A percentile compares a stretch with the other conserved stretches of the same genome.
phyloP scores from a whole-genome alignment of 1,140 invertebrate species.

The Cydia pomonella region DNA sequence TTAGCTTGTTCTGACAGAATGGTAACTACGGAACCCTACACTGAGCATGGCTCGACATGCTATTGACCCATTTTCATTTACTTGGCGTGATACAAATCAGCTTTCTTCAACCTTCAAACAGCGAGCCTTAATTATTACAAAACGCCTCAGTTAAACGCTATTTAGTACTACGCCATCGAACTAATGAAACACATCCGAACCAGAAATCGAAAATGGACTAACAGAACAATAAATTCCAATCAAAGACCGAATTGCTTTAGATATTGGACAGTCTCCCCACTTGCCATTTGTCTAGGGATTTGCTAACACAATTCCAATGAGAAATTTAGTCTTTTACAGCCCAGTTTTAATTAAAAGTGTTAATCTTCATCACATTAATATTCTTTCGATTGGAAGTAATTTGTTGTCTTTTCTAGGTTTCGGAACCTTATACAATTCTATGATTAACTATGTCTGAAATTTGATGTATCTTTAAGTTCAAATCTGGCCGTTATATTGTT shows the following conservation, averaged over 20 bases:
- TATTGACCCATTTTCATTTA: too few species aligned
- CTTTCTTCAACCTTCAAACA: too few species aligned
- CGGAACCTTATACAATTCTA: too few species aligned
- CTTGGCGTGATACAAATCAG: too few species aligned
- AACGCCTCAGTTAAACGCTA: too few species aligned
- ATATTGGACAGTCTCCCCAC: conserved; percentile 6
- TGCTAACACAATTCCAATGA: conserved; percentile 32
- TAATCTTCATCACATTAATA: conserved; percentile 1
- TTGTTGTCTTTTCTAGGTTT: background rate
- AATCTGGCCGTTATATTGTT: too few species aligned
- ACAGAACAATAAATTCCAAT: conserved; percentile 28
- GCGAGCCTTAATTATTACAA: too few species aligned
- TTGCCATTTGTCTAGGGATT: conserved; percentile 25
- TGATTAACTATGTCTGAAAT: too few species aligned
- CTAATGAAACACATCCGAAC: background rate
- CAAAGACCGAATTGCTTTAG: conserved; percentile 26
- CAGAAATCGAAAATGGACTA: conserved; percentile 7
- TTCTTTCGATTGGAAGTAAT: conserved; percentile 6
- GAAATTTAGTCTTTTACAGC: conserved; percentile 16
- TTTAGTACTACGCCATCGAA: background rate
- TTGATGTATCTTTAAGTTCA: too few species aligned
- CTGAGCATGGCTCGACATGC: too few species aligned
- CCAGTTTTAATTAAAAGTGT: conserved; percentile 22
- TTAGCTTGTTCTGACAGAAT: too few species aligned
- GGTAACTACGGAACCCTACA: too few species aligned